phyloP scores from a whole-genome alignment of 2,888 invertebrate species.

The Caenorhabditis sinica region DNA sequence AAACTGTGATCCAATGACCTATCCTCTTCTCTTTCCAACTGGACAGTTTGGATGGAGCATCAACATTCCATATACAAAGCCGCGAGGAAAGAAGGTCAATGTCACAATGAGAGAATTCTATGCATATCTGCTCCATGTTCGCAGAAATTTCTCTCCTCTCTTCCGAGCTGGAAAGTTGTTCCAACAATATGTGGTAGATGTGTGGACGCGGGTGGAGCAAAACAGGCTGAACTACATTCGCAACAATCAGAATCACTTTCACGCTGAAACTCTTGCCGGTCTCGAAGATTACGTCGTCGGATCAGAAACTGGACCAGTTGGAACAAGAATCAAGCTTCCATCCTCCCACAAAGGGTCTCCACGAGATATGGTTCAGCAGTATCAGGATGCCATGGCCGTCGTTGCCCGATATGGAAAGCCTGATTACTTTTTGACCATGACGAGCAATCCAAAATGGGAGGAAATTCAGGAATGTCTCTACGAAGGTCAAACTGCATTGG shows the following conservation, averaged over 20 bases:
- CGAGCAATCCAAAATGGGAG: no score
- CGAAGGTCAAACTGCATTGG: no score
- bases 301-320: background rate
- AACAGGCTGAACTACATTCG: background rate
- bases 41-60: conserved; percentile 55
- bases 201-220: background rate
- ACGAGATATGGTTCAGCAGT: background rate
- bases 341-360: background rate
- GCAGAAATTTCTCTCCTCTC: conserved; percentile 73
- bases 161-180: conserved; percentile 78
- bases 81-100: no score
- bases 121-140: conserved; percentile 24
- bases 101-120: background rate
- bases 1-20: conserved; percentile 84
- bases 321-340: background rate
- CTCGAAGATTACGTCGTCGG: background rate
- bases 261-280: background rate
- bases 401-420: no score
- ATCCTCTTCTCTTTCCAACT: conserved; percentile 84
- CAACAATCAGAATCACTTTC: background rate
- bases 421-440: no score
- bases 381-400: no score
- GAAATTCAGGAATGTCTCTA: no score
- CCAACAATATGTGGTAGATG: conserved; percentile 30
- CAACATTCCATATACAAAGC: background rate